A percentile compares a stretch with the other conserved stretches of the same genome.
Evolutionary conservation across 2,113 vertebrate genomes (phyloP).

Genomic region (Hippocampus barbouri): DNA sequence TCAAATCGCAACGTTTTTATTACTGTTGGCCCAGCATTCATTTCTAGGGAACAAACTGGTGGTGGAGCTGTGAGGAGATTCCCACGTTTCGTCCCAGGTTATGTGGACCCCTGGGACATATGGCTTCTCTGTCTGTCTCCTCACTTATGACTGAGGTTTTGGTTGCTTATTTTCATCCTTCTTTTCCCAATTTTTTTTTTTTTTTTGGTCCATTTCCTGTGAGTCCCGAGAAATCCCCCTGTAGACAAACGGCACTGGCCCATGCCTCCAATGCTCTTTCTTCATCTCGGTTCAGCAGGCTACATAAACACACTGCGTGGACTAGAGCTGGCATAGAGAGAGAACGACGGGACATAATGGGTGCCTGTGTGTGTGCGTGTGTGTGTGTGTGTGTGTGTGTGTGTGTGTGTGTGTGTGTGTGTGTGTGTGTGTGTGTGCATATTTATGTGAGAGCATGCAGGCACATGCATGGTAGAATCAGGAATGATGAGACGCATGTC

Average conservation of each 20-base stretch:
- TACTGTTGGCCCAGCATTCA: slow-evolving; percentile 21
- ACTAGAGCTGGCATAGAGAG: slow-evolving; percentile 56
- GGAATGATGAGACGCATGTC: slow-evolving; percentile 39
- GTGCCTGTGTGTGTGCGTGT: slow-evolving; percentile 20
- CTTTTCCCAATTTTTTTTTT: slow-evolving; percentile 16
- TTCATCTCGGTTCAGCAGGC: slow-evolving; percentile 42
- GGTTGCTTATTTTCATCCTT: slow-evolving; percentile 38
- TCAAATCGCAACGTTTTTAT: neutral
- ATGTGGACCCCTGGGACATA: slow-evolving; percentile 26
- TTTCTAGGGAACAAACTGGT: slow-evolving; percentile 29
- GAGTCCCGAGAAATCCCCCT: slow-evolving; percentile 55
- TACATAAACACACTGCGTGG: slow-evolving; percentile 59
- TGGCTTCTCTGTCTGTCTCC: slow-evolving; percentile 23
- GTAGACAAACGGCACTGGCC: slow-evolving; percentile 33
- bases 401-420: slow-evolving; percentile 42
- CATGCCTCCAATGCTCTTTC: slow-evolving; percentile 31
- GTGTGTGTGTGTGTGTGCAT: slow-evolving; percentile 43
- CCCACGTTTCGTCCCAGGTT: slow-evolving; percentile 14
- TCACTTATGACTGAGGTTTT: slow-evolving; percentile 9
- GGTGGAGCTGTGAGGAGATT: slow-evolving; percentile 16
- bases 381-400: slow-evolving; percentile 42
- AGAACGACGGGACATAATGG: slow-evolving; percentile 47
- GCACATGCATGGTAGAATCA: slow-evolving; percentile 34
- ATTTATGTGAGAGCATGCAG: slow-evolving; percentile 42
- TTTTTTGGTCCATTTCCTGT: slow-evolving; percentile 45